Conservation (phyloP, 2,113 vertebrate species). For the Siniperca chuatsi region DNA sequence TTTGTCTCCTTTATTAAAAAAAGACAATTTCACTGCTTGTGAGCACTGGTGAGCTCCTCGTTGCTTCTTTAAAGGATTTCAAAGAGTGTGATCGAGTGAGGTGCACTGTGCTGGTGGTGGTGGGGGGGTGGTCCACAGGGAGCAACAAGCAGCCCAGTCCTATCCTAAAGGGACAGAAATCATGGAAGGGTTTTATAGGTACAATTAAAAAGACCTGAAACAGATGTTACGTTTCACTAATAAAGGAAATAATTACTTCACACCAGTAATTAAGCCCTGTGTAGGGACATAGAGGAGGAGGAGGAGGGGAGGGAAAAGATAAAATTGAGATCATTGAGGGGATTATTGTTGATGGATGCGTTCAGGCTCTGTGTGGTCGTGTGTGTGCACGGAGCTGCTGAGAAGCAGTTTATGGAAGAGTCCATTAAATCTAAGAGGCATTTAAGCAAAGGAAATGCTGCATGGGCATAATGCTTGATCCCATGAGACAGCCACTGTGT, state of each 20-base stretch:
- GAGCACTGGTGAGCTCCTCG: constrained; percentile 38
- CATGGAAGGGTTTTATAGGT: constrained; percentile 85
- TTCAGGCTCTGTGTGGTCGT: constrained; percentile 72
- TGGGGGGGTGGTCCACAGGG: constrained; percentile 71
- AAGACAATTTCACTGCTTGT: neutral
- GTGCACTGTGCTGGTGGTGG: constrained; percentile 42
- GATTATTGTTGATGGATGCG: constrained; percentile 80
- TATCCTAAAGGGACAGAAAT: constrained; percentile 85
- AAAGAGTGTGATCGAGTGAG: constrained; percentile 61
- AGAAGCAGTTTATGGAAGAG: constrained; percentile 78
- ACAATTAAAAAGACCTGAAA: constrained; percentile 85
- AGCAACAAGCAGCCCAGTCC: constrained; percentile 79
- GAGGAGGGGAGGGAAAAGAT: constrained; percentile 72
- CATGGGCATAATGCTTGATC: constrained; percentile 73
- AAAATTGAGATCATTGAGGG: constrained; percentile 81
- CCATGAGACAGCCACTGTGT: constrained; percentile 67
- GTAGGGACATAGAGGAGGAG: constrained; percentile 68
- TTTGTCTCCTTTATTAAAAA: neutral
- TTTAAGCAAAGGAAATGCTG: constrained; percentile 80
- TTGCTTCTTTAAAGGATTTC: constrained; percentile 60
- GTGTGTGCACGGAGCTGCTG: constrained; percentile 67
- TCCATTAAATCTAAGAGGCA: constrained; percentile 83
- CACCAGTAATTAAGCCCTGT: constrained; percentile 85
- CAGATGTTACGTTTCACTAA: constrained; percentile 85
- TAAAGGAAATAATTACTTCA: constrained; percentile 87